Evolutionary conservation across 2,888 invertebrate species (phyloP).

Genomic region (Lypha dubia): DNA sequence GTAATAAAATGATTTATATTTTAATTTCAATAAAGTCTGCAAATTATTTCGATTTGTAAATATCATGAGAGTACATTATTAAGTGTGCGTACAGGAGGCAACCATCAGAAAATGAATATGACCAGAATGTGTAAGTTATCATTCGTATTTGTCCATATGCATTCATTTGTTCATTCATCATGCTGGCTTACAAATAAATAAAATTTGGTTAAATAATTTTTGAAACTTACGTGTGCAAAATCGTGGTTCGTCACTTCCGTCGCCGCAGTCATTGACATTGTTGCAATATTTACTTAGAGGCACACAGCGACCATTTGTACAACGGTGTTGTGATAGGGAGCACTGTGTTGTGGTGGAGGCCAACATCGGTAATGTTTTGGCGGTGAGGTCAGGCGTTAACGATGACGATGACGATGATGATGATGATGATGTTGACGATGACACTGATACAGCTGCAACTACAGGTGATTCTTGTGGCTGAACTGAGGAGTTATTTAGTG

Average conservation of each 20-base stretch:
- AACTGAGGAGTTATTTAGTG: slow-evolving; percentile 56
- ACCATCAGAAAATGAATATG: not conserved
- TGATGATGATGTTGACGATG: slow-evolving; percentile 60
- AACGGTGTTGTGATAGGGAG: slow-evolving; percentile 82
- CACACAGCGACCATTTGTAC: slow-evolving; percentile 83
- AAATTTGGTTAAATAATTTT: no score
- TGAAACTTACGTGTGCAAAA: slow-evolving; percentile 91
- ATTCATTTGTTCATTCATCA: not conserved
- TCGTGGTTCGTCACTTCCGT: slow-evolving; percentile 91
- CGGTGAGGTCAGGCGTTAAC: slow-evolving; percentile 70
- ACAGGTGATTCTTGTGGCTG: slow-evolving; percentile 61
- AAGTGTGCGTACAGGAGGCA: not conserved
- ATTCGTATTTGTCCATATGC: no score
- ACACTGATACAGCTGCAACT: slow-evolving; percentile 57
- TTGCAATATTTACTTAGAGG: slow-evolving; percentile 91
- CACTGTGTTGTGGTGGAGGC: slow-evolving; percentile 76
- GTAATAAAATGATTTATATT: not conserved
- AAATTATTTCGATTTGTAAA: not conserved
- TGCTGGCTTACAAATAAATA: not conserved
- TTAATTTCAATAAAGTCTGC: not conserved
- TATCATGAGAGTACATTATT: not conserved
- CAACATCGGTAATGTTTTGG: slow-evolving; percentile 75
- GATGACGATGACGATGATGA: slow-evolving; percentile 47
- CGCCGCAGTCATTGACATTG: slow-evolving; percentile 91
- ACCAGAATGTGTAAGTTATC: not conserved